These are phyloP conservation scores for Druon quercuslanigerum DNA, from an alignment of 1,140 invertebrate genomes.

Conservation along the genomic window DNA sequence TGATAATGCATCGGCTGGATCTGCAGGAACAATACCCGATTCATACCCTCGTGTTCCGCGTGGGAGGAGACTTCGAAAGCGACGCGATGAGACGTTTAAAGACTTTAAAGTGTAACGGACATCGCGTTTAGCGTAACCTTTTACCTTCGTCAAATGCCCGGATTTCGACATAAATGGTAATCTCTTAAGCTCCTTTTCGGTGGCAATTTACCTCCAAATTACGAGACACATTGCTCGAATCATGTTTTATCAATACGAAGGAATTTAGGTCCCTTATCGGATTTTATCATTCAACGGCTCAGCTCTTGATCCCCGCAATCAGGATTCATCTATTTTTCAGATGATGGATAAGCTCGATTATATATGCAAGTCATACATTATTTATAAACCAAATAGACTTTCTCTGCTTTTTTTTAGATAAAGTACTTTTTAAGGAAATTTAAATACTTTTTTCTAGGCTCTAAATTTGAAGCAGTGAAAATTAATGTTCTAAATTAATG, in stretches of 20 bases:
- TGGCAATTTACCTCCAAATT: constrained; percentile 10
- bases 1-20: constrained; percentile 50
- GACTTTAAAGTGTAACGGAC: constrained; percentile 35
- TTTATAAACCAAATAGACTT: no score
- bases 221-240: not conserved
- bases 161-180: constrained; percentile 22
- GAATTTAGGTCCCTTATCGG: not conserved
- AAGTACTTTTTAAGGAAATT: no score
- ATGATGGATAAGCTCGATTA: no score
- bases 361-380: no score
- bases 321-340: no score
- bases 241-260: not conserved
- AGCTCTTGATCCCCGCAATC: no score
- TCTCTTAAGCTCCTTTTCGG: constrained; percentile 30
- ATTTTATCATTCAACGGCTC: no score
- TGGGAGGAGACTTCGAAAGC: constrained; percentile 42
- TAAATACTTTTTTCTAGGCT: no score
- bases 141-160: constrained; percentile 1
- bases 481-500: no score
- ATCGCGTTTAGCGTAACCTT: constrained; percentile 17
- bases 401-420: no score
- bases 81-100: not conserved
- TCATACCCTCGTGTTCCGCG: constrained; percentile 44
- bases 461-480: no score
- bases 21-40: constrained; percentile 50